These are phyloP conservation scores for Tragelaphus oryx DNA, from an alignment of 2,797 vertebrate genomes.

Conservation along the genomic window DNA sequence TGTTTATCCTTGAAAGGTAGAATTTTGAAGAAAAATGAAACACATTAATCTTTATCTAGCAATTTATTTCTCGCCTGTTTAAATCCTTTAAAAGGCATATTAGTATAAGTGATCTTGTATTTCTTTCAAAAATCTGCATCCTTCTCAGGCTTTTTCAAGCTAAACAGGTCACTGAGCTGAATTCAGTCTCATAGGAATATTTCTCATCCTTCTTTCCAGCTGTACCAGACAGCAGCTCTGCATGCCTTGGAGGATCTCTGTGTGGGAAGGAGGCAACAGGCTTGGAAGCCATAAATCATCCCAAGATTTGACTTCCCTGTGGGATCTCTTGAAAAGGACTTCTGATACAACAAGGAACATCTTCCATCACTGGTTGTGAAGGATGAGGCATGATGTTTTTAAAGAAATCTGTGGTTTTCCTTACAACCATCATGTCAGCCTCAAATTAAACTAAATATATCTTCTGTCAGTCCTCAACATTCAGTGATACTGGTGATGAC, in stretches of 20 bases:
- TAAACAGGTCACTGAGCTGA: background rate
- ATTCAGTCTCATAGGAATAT: background rate
- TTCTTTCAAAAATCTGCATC: background rate
- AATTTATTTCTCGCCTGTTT: constrained; percentile 60
- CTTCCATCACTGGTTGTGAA: background rate
- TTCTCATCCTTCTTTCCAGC: background rate
- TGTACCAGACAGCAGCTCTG: background rate
- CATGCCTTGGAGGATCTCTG: background rate
- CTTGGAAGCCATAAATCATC: background rate
- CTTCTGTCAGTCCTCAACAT: background rate
- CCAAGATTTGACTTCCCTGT: background rate
- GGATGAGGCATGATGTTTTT: background rate
- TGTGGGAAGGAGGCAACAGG: background rate
- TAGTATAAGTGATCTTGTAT: constrained; percentile 49
- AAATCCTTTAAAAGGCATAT: constrained; percentile 37
- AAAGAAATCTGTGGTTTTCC: background rate
- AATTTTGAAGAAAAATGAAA: constrained; percentile 66
- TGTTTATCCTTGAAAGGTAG: constrained; percentile 65
- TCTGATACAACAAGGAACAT: background rate
- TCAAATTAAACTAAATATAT: background rate
- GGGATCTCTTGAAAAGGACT: background rate
- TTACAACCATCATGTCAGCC: background rate
- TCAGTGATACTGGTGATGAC: background rate
- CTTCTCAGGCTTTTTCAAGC: background rate
- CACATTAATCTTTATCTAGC: constrained; percentile 68